Evolutionary conservation across 2,797 vertebrate genomes (phyloP), one percentile per base, ranked within the genome.

Genomic region (Sebastes aleutianus): DNA sequence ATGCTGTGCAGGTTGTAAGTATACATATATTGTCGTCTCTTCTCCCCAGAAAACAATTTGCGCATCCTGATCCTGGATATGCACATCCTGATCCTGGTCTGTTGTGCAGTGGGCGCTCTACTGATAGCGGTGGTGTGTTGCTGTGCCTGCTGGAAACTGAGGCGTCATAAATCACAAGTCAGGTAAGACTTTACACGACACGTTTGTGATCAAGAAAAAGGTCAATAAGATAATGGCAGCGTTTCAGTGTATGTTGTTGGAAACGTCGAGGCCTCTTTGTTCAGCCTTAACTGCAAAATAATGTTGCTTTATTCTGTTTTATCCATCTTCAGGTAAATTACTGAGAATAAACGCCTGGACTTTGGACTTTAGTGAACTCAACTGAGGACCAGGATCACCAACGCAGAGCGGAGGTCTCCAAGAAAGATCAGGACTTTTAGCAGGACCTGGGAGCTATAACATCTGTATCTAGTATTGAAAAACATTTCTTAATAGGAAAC

Each of bases 31-130:
- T 76, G 29, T 65, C 4, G 1, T 58, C 6, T 85, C 8, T 83
- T 67, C 59, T 73, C n/a, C 4, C 2, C 83, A 93, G 91, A 80
- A 61, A 29, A 70, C 31, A 16, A 0, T 2, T 54, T 1, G 8
- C 3, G 0, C 9, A 10, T 77, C 69, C 3, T 72, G 9, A 47
- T 88, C 26, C 0, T 1, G 1, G 31, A 31, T 31, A 1, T 1
- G 6, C 3, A 0, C 5, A 10, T 77, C 69, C 3, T 72, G 4
- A 50, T 88, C 26, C 0, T 2, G 1, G 31, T 50, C 56, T n/a
- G 31, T 8, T 1, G 0, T 54, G 47, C 22, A 32, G 24, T 26
- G 22, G 72, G 4, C 6, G 2, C 22, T 34, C 5, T 91, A 1
- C 29, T 93, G 53, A 0, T 90, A 10, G 6, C 53, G 20, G 12